Base-by-base conservation (phyloP, 2,888 invertebrate species). In the Sylvicola cinctus region DNA sequence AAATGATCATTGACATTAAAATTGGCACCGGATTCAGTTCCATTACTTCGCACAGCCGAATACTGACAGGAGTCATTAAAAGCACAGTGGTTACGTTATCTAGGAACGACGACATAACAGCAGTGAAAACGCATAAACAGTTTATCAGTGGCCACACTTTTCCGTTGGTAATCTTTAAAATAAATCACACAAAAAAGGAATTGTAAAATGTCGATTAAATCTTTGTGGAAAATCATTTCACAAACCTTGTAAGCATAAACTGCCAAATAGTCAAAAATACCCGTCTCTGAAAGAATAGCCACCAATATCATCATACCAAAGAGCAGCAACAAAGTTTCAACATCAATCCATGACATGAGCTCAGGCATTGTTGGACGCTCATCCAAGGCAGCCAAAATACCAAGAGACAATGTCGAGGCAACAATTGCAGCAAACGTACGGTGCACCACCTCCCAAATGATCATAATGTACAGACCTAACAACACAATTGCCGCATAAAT, bases 261-360 rank as follows among this genome's bases (percentile, higher is more conserved):
- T 81, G 78, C 88, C 87, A 88, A 0, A 79, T 77, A 87, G 55
- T 90, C 88, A 45, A 90, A 90, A 41, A 88, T 61, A 1, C 90
- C 90, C 1, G 88, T 88, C 50, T 90, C 87, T 0, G 84, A 78
- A 29, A 90, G 60, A 32, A 90, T 74, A 1, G 83, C 76, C 0
- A 90, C 87, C 6, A 90, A 61, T 6, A 84, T 68, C 90, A 91
- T 90, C 90, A 90, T 90, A 33, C 84, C 78, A 54, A 85, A 84
- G 2, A 87, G 62, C 23, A 87, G 54, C 11, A 83, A 62, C 4
- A 87, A 51, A 0, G 85, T 79, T 48, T 87, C 85, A 45, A 79
- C 66, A 44, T 90, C 85, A 45, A 90, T 70, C 88, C 88, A 91
- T 7, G 76, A 72, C 5, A 88, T 68, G 32, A 90, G 65, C 54